Base-by-base conservation (phyloP, 2,797 vertebrate species). In the Bufotes viridis region DNA sequence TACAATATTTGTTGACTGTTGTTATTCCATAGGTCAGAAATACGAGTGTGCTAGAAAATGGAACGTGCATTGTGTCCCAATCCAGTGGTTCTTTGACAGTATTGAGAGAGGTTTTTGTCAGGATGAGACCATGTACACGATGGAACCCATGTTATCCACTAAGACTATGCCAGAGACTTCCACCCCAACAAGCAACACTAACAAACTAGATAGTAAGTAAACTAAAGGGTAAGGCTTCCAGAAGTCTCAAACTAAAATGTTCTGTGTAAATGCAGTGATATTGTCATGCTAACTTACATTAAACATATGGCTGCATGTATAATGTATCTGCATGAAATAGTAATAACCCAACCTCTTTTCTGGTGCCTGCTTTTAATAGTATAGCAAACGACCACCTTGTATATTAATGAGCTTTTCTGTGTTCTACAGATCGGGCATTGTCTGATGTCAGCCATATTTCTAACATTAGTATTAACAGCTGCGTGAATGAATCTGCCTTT, bases 11-110 rank as follows among this genome's bases (percentile, higher is more conserved):
- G 24, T 42, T 63, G 57, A 70, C 51, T 17, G 74, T 34, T 74
- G 17, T 26, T 17, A 18, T 26, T 86, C 58, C 15, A n/a, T 93
- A 99, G 98, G 98, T 93, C 98, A 97, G 93, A 99, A 99, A 93
- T 99, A 98, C 1, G 98, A 99, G 93, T 99, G 97, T 92, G 98
- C 98, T 5, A 95, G 91, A 89, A 99, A 96, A 91, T 99, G 98
- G 98, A 99, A 99, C 7, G 96, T 99, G 84, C 97, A 96, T 87
- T 99, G 98, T 81, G 96, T 99, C 88, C 96, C 98, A 51, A 90
- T 96, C 29, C 96, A 97, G 85, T 99, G 98, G 98, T 95, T 99
- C 91, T 98, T 97, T 93, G 97, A 99, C 93, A 99, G 98, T 92
- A 96, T 99, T 76, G 96, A 98, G 89, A 98, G 96, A 78, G 97